Conservation (phyloP, 2,888 invertebrate genomes). For the Monopis laevigella region DNA sequence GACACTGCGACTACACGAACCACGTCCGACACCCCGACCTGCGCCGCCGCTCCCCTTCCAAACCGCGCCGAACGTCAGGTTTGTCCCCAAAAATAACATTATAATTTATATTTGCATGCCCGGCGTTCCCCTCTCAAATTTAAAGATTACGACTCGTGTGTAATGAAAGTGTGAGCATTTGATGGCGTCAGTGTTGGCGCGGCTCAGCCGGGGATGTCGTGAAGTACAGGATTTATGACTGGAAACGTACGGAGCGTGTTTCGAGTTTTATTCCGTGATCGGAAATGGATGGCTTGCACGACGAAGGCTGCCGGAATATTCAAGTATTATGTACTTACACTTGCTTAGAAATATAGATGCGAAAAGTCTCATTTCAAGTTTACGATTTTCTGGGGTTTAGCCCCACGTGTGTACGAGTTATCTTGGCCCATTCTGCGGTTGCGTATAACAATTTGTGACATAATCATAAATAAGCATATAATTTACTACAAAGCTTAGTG, state of each 20-base stretch:
- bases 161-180: slow-evolving; percentile 1
- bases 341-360: too few relatives aligned
- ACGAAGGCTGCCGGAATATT: too few relatives aligned
- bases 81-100: too few relatives aligned
- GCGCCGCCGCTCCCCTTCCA: slow-evolving; percentile 45
- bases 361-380: too few relatives aligned
- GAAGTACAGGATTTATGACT: slow-evolving; percentile 5
- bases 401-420: too few relatives aligned
- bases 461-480: too few relatives aligned
- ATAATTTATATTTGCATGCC: too few relatives aligned
- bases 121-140: slow-evolving; percentile 28
- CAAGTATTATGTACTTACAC: too few relatives aligned
- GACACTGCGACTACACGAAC: slow-evolving; percentile 24
- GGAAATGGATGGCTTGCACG: slow-evolving; percentile 3
- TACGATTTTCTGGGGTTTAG: too few relatives aligned
- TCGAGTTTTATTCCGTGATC: slow-evolving; percentile 2
- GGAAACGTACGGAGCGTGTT: slow-evolving; percentile 1
- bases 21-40: slow-evolving; percentile 17
- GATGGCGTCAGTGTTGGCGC: slow-evolving; percentile 6
- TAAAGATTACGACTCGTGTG: slow-evolving; percentile 8
- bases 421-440: too few relatives aligned
- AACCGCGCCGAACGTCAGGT: slow-evolving; percentile 63
- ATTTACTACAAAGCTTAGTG: too few relatives aligned
- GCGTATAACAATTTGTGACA: too few relatives aligned
- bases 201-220: slow-evolving; percentile 3